Evolutionary conservation across 2,797 vertebrate genomes (phyloP), one percentile per base, ranked within the genome.

Genomic region (Poecilia wingei): DNA sequence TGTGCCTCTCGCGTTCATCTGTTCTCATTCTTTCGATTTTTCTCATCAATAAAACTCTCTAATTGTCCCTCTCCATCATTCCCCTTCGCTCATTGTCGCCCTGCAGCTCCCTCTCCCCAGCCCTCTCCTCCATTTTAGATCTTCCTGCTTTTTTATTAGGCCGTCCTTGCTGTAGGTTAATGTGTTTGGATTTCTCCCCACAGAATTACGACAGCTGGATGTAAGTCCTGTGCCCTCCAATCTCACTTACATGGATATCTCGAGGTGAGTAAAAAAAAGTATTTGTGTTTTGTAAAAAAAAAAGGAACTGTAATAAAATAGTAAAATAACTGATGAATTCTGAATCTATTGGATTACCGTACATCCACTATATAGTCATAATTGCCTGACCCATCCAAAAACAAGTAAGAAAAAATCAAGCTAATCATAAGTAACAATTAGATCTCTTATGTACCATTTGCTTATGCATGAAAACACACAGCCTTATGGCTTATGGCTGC

Each of bases 231-330:
- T 96, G 89, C 97, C 98, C 47, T 97, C 95, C 90, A 96, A 96
- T 91, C 96, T 99, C 25, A 95, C 96, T 79, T 97, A 96, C 86
- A 95, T 99, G 97, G 98, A 99, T 94, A 86, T 99, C 93, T 99
- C 98, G 73, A 97, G 98, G 98, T 99, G 95, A 96, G 96, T 74
- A 69, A 75, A 80, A 59, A 72, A 13, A 72, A 13, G 20, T 74
- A 12, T 46, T 77, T 76, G 53, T 43, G 47, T 61, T 64, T 31
- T 68, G 22, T 53, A 18, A 28, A 72, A 39, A 28, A 72, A 39
- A 78, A 75, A 79, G 71, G 22, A 69, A 45, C 39, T n/a, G 25
- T 45, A 45, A 45, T n/a, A n/a, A 69, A 43, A 43, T 14, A 14
- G 41, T 43, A 4, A n/a, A 69, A 43, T 69, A 5, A n/a, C 22